Evolutionary conservation across 1,140 invertebrate genomes (phyloP), one percentile per base, ranked within the genome.

Genomic region (Scaptomyza graminum): DNA sequence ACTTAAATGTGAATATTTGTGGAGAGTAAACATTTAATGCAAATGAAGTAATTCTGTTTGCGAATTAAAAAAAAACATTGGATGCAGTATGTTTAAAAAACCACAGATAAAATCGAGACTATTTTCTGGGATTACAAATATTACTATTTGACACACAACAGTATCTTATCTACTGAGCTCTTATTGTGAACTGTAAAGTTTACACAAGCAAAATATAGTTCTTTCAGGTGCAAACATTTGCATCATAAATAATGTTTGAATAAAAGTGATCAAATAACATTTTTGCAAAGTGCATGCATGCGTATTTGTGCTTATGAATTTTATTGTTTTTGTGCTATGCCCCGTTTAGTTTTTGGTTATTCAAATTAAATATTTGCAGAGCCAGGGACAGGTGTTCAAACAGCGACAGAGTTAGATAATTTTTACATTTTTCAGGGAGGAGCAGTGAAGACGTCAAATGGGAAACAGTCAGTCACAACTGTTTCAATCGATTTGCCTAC

Each of bases 1-100:
- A 71, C 61, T 57, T 67, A 28, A 16, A 39, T 46, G 13, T 4
- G 12, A 2, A 28, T 49, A n/a, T 49, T 13, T 13, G 12, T 49
- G n/a, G 6, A 41, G 4, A 13, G 22, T 9, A 13, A 43, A 41
- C 13, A 13, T 4, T 41, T 41, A 41, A 41, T 41, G 37, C 37
- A 34, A 2, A 7, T 34, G 8, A 34, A 34, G 31, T 9, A 34
- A 34, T 34, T 34, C 0, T 34, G 3, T 34, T 1, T 9, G 31
- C 28, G 28, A 2, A 22, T 22, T 22, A 22, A 22, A 22, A 22
- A 22, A 22, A 22, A 1, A 18, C 18, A 22, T 2, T 22, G 18
- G 4, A 3, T 22, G 0, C 18, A 22, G 4, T 22, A 22, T 22
- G 4, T 22, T 22, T 22, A 22, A 18, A 18, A 18, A 18, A 18